Percentiles rank a stretch among this genome's conserved stretches.
phyloP scores from a whole-genome alignment of 2,888 invertebrate genomes.

The Leucoma salicis region DNA sequence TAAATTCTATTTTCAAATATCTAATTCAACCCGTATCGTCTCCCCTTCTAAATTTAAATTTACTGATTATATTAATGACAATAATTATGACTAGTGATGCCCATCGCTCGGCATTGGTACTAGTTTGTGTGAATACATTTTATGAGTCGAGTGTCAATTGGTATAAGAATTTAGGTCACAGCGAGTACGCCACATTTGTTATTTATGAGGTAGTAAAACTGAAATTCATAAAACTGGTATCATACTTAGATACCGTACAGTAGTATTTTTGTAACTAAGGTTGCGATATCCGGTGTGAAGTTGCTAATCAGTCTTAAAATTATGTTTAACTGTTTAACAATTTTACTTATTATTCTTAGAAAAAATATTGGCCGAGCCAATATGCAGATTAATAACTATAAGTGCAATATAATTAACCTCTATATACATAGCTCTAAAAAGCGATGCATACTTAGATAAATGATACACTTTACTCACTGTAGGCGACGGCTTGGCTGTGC shows the following conservation, averaged over 20 bases:
- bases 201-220: constrained; percentile 28
- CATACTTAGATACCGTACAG: constrained; percentile 9
- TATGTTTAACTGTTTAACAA: constrained; percentile 20
- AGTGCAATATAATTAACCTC: no score
- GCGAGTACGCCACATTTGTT: constrained; percentile 7
- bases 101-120: constrained; percentile 37
- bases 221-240: constrained; percentile 21
- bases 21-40: constrained; percentile 1
- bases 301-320: constrained; percentile 22
- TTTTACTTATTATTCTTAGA: no score
- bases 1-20: background rate
- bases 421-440: no score
- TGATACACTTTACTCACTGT: no score
- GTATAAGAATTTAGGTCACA: constrained; percentile 57
- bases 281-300: constrained; percentile 28
- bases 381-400: no score
- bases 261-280: constrained; percentile 10
- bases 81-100: constrained; percentile 43
- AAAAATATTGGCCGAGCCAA: no score
- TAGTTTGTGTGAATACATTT: constrained; percentile 46
- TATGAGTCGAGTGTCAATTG: constrained; percentile 61
- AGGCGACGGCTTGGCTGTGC: no score
- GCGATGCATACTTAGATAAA: no score
- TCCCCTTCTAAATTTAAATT: constrained; percentile 15
- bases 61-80: constrained; percentile 44